Evolutionary conservation across 2,888 invertebrate genomes (phyloP), one percentile per base, ranked within the genome.

Genomic region (Hemicrepidius hirtus): DNA sequence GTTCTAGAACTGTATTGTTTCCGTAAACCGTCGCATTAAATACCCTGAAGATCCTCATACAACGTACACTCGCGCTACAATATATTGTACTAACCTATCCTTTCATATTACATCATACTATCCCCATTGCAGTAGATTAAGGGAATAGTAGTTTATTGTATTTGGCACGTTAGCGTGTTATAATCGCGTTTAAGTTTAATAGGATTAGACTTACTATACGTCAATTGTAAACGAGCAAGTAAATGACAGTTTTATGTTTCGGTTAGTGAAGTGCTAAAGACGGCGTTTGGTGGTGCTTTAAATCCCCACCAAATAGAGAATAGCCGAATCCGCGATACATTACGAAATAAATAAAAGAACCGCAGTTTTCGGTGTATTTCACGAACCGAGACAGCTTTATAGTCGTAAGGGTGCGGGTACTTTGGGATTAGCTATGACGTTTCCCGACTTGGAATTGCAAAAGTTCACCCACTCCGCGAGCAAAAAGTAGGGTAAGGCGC

Each of bases 1-100:
- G 57, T 12, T 20, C 2, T 40, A 9, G 57, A 16, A 20, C 18
- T 57, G 57, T 37, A 57, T 57, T 57, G 57, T 57, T 57, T 53
- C 50, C 21, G 1, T 13, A 50, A 50, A 50, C 6, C 50, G 50
- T 50, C 50, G 57, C 37, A 28, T 35, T 37, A 57, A 57, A 16
- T 57, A 37, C 57, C 53, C 16, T 40, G 37, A 57, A 57, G 37
- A 16, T 20, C 37, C 28, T 4, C 24, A 57, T 57, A 50, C 24
- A 4, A 21, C 50, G 5, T 5, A 24, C 3, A 5, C 24, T 53
- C 18, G 35, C 37, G 37, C 16, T 20, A 46, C 46, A 46, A 46
- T 46, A 46, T 16, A 18, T 7, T 10, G 18, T 18, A 20, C 16
- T 46, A 46, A 46, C 46, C 46, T 9, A 9, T 20, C 20, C 9